These are phyloP conservation scores for Zaprionus lachaisei DNA, from an alignment of 1,140 invertebrate species.

Conservation along the genomic window DNA sequence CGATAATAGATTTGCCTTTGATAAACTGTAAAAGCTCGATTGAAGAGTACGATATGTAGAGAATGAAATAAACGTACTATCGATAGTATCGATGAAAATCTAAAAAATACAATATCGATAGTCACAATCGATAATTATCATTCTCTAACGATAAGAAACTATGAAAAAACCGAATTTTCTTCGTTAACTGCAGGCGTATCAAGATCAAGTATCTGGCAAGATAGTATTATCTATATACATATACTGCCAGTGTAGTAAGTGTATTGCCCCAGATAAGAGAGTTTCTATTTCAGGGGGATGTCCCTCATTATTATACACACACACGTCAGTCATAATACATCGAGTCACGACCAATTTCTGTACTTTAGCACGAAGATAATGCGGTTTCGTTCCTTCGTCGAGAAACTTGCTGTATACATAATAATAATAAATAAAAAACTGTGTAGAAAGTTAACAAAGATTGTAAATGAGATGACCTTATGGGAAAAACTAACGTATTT, in stretches of 20 bases:
- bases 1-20: slow-evolving; percentile 17
- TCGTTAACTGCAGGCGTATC: slow-evolving; percentile 3
- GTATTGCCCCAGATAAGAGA: not conserved
- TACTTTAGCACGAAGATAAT: slow-evolving; percentile 12
- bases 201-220: not conserved
- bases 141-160: not conserved
- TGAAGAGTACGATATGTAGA: not conserved
- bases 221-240: not conserved
- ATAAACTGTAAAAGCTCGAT: slow-evolving; percentile 32
- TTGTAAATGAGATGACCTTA: slow-evolving; percentile 19
- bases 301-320: not conserved
- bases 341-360: not conserved
- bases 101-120: too few species aligned
- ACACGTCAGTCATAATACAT: not conserved
- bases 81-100: too few species aligned
- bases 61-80: too few species aligned
- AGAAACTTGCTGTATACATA: slow-evolving; percentile 7
- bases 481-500: slow-evolving; percentile 26
- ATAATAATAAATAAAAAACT: slow-evolving; percentile 21
- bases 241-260: not conserved
- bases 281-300: not conserved
- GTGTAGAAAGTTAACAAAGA: slow-evolving; percentile 69
- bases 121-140: too few species aligned
- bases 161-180: not conserved
- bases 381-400: slow-evolving; percentile 38